Evolutionary conservation across 2,888 invertebrate genomes (phyloP).

Genomic region (Dryomyza anilis): DNA sequence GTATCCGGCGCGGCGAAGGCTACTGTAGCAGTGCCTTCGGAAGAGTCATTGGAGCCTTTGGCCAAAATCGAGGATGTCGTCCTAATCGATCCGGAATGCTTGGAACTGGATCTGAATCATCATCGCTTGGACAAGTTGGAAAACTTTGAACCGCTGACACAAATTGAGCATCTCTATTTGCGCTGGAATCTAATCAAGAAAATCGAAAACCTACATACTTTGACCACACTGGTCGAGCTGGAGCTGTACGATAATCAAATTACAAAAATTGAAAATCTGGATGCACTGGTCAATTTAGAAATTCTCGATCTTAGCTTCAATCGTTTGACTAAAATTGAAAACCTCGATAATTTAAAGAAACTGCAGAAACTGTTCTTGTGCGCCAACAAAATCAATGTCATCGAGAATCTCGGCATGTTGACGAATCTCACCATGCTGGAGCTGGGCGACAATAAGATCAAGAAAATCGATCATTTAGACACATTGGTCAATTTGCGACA

Average conservation of each 20-base stretch:
- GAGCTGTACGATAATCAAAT: conserved; percentile 98
- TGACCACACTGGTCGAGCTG: conserved; percentile 81
- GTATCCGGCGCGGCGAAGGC: background rate
- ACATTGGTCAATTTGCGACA: conserved; percentile 75
- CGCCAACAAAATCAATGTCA: conserved; percentile 85
- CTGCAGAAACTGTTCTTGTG: conserved; percentile 85
- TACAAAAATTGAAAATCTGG: conserved; percentile 87
- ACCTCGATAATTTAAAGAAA: conserved; percentile 75
- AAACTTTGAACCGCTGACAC: conserved; percentile 77
- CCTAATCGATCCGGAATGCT: conserved; percentile 56
- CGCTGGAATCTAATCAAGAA: conserved; percentile 95
- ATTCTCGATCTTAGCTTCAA: conserved; percentile 95
- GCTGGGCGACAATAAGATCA: conserved; percentile 91
- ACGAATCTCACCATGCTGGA: conserved; percentile 83
- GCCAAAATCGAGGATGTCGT: conserved; percentile 56
- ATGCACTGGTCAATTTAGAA: conserved; percentile 83
- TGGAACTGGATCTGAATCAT: conserved; percentile 84
- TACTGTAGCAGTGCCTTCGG: background rate
- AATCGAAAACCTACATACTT: conserved; percentile 83
- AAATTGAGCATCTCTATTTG: conserved; percentile 80
- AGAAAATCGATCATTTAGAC: conserved; percentile 87
- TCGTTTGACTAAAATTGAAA: conserved; percentile 84
- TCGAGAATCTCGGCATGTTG: conserved; percentile 85
- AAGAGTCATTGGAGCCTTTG: conserved; percentile 34
- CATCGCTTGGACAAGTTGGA: conserved; percentile 83